Percentiles rank a stretch among this genome's conserved stretches.
These are phyloP conservation scores for Pimpla rufipes DNA, from an alignment of 2,888 invertebrate species.

Conservation along the genomic window DNA sequence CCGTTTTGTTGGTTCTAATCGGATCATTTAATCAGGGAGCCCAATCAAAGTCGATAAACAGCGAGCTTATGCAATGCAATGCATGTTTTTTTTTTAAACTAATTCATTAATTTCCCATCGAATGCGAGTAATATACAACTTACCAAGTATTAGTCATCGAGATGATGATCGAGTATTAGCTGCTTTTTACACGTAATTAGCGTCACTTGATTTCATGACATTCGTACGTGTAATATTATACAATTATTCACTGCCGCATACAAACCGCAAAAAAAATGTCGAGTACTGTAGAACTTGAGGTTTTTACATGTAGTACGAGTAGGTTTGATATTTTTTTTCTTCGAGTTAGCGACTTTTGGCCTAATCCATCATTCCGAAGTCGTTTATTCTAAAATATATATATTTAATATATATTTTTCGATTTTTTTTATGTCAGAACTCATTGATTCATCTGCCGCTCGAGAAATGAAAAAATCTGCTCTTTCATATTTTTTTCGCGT, in stretches of 20 bases:
- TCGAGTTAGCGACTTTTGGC: too few relatives aligned
- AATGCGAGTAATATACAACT: not conserved
- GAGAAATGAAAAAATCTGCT: too few relatives aligned
- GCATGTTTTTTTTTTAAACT: not conserved
- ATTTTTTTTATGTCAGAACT: too few relatives aligned
- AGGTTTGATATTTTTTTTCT: too few relatives aligned
- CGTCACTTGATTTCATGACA: not conserved
- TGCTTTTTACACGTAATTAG: conserved; percentile 1
- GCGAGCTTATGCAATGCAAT: conserved; percentile 5
- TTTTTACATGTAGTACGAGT: too few relatives aligned
- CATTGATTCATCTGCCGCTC: too few relatives aligned
- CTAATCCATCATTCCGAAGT: too few relatives aligned
- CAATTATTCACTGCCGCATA: not conserved
- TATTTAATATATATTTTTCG: not conserved
- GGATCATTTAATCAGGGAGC: too few relatives aligned
- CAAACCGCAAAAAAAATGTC: not conserved
- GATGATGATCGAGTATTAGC: too few relatives aligned
- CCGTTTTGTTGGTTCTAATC: too few relatives aligned
- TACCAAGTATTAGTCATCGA: not conserved
- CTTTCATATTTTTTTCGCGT: too few relatives aligned
- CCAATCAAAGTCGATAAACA: conserved; percentile 6
- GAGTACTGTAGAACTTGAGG: not conserved
- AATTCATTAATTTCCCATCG: not conserved
- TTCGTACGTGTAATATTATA: not conserved
- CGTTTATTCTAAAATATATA: not conserved